A percentile compares a stretch with the other conserved stretches of the same genome.
Conservation (phyloP, 2,113 vertebrate species). For the Puffinus mauretanicus region DNA sequence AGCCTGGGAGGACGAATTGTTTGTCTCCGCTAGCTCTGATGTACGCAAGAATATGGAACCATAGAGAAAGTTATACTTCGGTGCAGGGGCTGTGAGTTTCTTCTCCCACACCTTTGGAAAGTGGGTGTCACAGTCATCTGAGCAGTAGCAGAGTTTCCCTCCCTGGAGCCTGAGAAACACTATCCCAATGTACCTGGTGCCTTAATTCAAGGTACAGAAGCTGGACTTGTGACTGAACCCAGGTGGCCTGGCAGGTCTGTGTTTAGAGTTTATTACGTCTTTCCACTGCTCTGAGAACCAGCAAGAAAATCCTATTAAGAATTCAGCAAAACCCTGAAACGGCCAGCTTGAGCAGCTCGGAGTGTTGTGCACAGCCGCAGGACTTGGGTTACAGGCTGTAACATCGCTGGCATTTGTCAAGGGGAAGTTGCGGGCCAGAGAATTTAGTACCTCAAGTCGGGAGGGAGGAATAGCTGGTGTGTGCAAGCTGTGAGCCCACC, state of each 20-base stretch:
- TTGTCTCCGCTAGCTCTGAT: neutral
- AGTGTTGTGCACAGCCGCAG: fast-evolving
- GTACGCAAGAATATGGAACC: neutral
- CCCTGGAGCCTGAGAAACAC: neutral
- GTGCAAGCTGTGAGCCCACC: neutral
- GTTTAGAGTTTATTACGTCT: neutral
- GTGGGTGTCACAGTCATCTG: neutral
- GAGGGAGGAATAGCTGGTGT: neutral
- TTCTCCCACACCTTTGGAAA: neutral
- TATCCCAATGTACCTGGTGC: neutral
- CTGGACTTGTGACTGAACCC: neutral
- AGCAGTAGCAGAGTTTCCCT: neutral
- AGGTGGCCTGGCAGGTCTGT: neutral
- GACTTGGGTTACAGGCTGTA: neutral
- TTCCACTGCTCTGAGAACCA: neutral
- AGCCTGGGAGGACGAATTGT: neutral
- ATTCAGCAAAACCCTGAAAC: neutral
- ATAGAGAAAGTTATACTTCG: fast-evolving
- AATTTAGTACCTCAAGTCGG: fast-evolving
- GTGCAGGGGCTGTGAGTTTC: neutral
- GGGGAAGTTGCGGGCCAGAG: neutral
- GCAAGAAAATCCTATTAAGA: neutral
- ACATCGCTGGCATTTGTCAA: neutral
- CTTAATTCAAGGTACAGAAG: neutral
- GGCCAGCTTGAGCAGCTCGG: neutral